Conservation (phyloP, 2,797 vertebrate species). For the Argentina silus region DNA sequence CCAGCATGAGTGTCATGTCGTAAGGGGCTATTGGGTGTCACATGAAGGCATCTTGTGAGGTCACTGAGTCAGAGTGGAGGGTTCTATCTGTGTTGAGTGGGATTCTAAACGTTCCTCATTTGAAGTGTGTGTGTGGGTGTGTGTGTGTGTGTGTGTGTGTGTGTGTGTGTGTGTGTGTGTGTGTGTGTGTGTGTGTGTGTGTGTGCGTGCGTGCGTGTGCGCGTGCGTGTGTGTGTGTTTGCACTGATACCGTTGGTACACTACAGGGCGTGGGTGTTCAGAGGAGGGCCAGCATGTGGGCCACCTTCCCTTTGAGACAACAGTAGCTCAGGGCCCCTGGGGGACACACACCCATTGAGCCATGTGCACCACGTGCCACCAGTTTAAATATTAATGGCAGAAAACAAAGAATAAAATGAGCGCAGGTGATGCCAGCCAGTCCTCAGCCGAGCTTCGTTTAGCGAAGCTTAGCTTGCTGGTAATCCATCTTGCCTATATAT, state of each 20-base stretch:
- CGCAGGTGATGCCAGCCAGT: too few relatives aligned
- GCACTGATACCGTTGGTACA: constrained; percentile 5
- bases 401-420: too few relatives aligned
- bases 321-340: not conserved
- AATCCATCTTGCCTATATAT: constrained; percentile 47
- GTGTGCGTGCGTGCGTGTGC: not conserved
- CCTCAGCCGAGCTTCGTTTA: too few relatives aligned
- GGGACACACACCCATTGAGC: not conserved
- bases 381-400: too few relatives aligned
- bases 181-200: constrained; percentile 3
- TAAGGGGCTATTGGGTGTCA: constrained; percentile 28
- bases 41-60: constrained; percentile 44
- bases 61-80: constrained; percentile 26
- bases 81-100: constrained; percentile 3
- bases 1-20: not conserved
- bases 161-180: constrained; percentile 11
- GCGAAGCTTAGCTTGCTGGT: not conserved
- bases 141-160: constrained; percentile 22
- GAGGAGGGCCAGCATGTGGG: constrained; percentile 39
- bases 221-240: constrained; percentile 20
- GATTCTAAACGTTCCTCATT: not conserved
- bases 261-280: constrained; percentile 37
- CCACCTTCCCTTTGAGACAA: constrained; percentile 49
- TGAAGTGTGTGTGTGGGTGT: constrained; percentile 14
- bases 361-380: too few relatives aligned